Evolutionary conservation across 1,140 invertebrate genomes (phyloP).

Genomic region (Coenobita brevimanus): DNA sequence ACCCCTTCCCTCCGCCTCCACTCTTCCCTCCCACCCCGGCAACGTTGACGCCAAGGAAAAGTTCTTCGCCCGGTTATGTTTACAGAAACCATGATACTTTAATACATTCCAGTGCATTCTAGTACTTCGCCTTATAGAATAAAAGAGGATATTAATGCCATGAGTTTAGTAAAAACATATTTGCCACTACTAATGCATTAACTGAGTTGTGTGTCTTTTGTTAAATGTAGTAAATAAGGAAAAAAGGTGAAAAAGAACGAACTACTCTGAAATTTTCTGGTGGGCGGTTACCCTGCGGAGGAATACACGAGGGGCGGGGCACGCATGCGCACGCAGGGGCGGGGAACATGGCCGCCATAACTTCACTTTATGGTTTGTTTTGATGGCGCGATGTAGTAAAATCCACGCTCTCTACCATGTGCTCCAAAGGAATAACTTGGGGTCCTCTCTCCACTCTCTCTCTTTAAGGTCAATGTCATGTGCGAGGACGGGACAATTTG

Average conservation of each 20-base stretch:
- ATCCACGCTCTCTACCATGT: conserved; percentile 67
- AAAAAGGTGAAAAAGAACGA: conserved; percentile 20
- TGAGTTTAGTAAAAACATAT: no score
- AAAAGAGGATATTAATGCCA: no score
- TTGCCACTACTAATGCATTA: no score
- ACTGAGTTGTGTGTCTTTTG: no score
- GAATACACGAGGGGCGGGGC: conserved; percentile 59
- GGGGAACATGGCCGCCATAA: conserved; percentile 70
- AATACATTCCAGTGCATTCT: no score
- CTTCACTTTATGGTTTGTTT: conserved; percentile 71
- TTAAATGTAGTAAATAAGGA: not conserved
- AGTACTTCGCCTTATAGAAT: no score
- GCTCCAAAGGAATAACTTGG: conserved; percentile 64
- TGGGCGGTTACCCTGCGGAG: conserved; percentile 42
- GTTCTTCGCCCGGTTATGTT: not conserved
- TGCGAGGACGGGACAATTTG: conserved; percentile 45
- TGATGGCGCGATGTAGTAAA: conserved; percentile 68
- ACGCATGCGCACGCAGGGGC: conserved; percentile 60
- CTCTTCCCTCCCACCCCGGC: not conserved
- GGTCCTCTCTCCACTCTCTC: conserved; percentile 59
- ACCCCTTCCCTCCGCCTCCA: not conserved
- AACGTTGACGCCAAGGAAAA: conserved; percentile 29
- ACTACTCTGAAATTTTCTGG: not conserved
- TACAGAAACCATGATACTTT: not conserved
- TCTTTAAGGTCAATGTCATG: conserved; percentile 65